Base-by-base conservation (phyloP, 2,888 invertebrate species). In the Epinotia brunnichana region DNA sequence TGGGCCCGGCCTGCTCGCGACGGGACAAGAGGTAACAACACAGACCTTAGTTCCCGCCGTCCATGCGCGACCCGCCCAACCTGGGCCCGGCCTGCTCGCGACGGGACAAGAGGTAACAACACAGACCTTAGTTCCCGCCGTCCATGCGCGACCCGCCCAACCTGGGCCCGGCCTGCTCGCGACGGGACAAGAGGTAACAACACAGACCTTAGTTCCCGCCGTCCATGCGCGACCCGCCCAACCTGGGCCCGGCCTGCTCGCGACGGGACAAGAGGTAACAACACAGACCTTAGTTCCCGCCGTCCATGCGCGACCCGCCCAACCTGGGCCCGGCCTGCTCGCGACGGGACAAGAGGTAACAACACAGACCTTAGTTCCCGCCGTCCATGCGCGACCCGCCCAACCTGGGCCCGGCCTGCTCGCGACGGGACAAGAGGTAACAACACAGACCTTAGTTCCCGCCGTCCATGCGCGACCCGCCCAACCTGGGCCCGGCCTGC, bases 191-290 rank as follows among this genome's bases (percentile, higher is more conserved):
- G 62, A 87, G 80, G 91, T 91, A 75, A 63, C 85, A 15, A 56
- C n/a, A 35, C n/a, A n/a, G n/a, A n/a, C n/a, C n/a, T n/a, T n/a
- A 96, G 82, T 98, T 98, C 88, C 95, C 96, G 15, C 84, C 91
- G 11, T 87, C 88, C 88, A 86, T 95, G 54, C 89, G 88, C 39
- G 87, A 89, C 74, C 88, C 91, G 77, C 92, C 92, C 15, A 76
- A 82, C 2, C 84, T 93, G 2, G 88, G 87, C 0, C 91, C 91
- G 13, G 89, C 92, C 35, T 85, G 86, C 78, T 79, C 80, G 4
- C 76, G 88, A 0, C 77, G 90, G 17, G 92, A 91, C 68, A 83
- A 88, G 62, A 87, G 80, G 91, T 91, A 75, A 63, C 85, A 15
- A 56, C n/a, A 35, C n/a, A n/a, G n/a, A n/a, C n/a, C n/a, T n/a